Evolutionary conservation across 2,888 invertebrate genomes (phyloP), one percentile per base, ranked within the genome.

Genomic region (Caenorhabditis imperialis): DNA sequence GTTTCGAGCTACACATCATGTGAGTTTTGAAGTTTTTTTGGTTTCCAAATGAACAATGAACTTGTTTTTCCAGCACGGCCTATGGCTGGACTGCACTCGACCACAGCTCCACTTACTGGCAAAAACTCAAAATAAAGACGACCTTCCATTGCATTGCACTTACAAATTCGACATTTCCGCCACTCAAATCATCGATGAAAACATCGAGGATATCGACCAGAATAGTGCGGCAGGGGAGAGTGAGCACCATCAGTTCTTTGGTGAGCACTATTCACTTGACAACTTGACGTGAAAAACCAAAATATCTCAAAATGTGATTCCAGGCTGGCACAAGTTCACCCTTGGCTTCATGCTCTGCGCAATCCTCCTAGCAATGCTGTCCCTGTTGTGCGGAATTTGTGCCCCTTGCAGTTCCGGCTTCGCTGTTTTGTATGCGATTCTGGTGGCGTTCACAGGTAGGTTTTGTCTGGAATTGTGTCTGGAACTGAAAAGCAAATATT

Each of bases 161-260:
- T 86, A 86, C 63, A 86, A 86, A 60, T 86, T 86, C 47, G 86
- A 86, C 72, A 57, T 75, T 33, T 80, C 84, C 3, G 85, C 85
- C 1, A 80, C 75, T 25, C 78, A 86, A 71, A 78, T 86, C 16
- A 80, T 86, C 37, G 86, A 86, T 45, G 85, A 83, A 65, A 86
- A 86, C 62, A 80, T 83, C 14, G 79, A 78, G 18, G 85, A 87
- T 57, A 80, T 84, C 42, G 86, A 86, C 60, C 75, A 80, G 40
- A 84, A 85, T 61, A 83, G 85, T 44, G 86, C 86, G 10, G 86
- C 86, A 7, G 86, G 84, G 6, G 86, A 86, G 58, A 82, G 86
- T 30, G 87, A 85, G 55, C 87, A 86, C 42, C 86, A 86, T 69
- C 86, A 86, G 55, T 86, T 87, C 55, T 84, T 80, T 61, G 83